phyloP scores from a whole-genome alignment of 2,113 vertebrate species.

The Dicaeum eximium region DNA sequence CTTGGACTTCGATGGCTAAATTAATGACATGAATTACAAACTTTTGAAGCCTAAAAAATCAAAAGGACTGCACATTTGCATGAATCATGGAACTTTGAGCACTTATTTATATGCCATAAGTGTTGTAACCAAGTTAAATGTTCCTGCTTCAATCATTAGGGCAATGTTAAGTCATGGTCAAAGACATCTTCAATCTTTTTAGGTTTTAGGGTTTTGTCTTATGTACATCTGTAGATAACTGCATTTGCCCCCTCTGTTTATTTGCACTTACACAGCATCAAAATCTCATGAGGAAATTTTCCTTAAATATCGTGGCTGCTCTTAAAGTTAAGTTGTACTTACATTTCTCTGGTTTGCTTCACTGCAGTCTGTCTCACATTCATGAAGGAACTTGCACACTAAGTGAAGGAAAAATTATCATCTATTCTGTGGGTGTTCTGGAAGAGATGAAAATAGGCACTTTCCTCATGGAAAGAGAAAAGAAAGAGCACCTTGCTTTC shows the following conservation, averaged over 20 bases:
- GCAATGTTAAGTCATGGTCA: background rate
- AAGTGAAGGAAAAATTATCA: background rate
- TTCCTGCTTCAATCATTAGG: background rate
- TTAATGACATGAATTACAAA: background rate
- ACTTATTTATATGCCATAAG: background rate
- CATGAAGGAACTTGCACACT: background rate
- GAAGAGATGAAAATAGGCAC: background rate
- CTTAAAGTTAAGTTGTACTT: background rate
- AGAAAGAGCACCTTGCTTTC: background rate
- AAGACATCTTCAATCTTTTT: background rate
- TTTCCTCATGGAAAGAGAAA: background rate
- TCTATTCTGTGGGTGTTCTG: background rate
- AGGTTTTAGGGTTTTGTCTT: background rate
- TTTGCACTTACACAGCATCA: background rate
- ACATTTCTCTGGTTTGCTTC: background rate
- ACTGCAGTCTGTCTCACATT: background rate
- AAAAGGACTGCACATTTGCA: background rate
- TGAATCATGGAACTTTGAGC: background rate
- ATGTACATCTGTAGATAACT: background rate
- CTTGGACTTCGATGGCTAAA: background rate
- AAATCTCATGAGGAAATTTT: background rate
- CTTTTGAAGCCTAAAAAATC: background rate
- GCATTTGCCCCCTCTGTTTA: background rate
- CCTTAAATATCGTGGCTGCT: background rate
- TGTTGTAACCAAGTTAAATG: background rate